These are phyloP conservation scores for Torymus tubicola DNA, from an alignment of 2,888 invertebrate species.

Conservation along the genomic window DNA sequence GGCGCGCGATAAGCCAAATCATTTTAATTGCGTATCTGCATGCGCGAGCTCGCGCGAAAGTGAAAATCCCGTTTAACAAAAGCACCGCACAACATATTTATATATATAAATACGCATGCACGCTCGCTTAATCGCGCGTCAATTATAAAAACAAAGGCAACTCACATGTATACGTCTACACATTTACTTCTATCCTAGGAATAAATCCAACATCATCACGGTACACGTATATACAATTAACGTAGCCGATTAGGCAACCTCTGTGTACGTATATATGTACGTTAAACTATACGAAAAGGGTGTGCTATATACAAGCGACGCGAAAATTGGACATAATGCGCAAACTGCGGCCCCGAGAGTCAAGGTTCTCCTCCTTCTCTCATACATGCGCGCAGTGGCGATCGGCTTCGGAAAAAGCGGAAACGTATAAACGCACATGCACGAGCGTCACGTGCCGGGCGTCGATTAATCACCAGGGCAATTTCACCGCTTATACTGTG, in stretches of 20 bases:
- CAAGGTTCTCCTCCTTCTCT: conserved; percentile 42
- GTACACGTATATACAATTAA: not conserved
- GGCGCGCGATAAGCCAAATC: not conserved
- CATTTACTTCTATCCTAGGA: not conserved
- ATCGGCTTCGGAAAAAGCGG: conserved; percentile 34
- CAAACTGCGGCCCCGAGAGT: conserved; percentile 38
- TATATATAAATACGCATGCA: no score
- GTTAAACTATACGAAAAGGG: not conserved
- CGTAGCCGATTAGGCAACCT: not conserved
- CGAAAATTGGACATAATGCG: conserved; percentile 50
- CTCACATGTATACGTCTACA: no score
- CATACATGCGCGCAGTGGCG: no score
- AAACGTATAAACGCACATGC: not conserved
- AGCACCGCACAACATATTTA: no score
- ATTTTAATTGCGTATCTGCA: conserved; percentile 12
- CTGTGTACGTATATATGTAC: not conserved
- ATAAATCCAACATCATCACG: conserved; percentile 13
- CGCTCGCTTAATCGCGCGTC: no score
- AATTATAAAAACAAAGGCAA: no score
- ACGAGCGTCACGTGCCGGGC: conserved; percentile 46
- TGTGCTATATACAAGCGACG: not conserved
- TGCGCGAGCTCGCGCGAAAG: conserved; percentile 2
- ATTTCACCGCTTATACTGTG: conserved; percentile 41
- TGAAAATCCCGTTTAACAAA: conserved; percentile 27
- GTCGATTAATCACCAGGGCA: conserved; percentile 48